These are phyloP conservation scores for Eubasilissa splendida DNA, from an alignment of 2,888 invertebrate genomes.

Conservation along the genomic window DNA sequence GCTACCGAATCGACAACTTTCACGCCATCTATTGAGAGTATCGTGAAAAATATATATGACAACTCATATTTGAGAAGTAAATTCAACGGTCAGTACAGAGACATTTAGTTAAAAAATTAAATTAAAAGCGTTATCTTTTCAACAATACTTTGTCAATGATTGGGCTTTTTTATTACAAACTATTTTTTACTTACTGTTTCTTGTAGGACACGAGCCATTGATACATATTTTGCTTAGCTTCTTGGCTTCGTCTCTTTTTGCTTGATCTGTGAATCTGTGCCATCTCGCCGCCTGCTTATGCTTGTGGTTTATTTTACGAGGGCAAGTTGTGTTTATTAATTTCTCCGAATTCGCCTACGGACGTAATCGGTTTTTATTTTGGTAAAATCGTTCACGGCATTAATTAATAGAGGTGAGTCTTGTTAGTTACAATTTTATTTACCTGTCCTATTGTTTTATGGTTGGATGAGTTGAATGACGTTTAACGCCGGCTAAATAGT, in stretches of 20 bases:
- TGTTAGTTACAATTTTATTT: background rate
- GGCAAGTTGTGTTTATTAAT: background rate
- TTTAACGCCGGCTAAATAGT: constrained; percentile 32
- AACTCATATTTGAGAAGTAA: too few relatives aligned
- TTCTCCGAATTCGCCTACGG: background rate
- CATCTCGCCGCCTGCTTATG: background rate
- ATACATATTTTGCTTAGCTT: too few relatives aligned
- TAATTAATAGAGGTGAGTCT: constrained; percentile 5
- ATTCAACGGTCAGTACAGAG: too few relatives aligned
- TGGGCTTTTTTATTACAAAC: background rate
- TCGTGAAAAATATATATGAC: background rate
- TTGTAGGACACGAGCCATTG: too few relatives aligned
- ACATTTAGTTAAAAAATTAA: too few relatives aligned
- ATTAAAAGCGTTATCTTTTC: too few relatives aligned
- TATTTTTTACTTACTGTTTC: too few relatives aligned
- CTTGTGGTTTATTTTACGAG: background rate
- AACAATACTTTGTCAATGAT: background rate
- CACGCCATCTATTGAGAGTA: background rate
- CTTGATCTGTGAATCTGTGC: background rate
- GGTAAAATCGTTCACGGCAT: background rate
- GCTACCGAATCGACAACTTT: background rate
- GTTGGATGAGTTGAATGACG: constrained; percentile 9
- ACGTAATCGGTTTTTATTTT: constrained; percentile 1
- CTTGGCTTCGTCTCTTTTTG: background rate
- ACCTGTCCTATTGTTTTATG: background rate